Percentiles rank a stretch among this genome's conserved stretches.
phyloP scores from a whole-genome alignment of 2,888 invertebrate species.

The Monochamus alternatus region DNA sequence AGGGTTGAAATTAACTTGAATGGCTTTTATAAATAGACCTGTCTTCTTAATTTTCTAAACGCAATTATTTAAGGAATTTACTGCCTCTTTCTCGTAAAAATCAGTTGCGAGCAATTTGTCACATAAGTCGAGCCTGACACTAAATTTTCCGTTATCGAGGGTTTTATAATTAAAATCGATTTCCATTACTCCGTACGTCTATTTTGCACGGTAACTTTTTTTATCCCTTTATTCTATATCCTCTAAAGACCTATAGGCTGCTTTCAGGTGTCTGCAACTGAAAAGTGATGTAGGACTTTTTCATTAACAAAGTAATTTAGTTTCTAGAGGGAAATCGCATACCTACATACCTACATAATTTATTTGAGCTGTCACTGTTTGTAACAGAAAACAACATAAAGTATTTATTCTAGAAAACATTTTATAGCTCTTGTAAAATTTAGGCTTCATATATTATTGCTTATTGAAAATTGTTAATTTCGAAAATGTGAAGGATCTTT shows the following conservation, averaged over 20 bases:
- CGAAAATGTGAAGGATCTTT: too few relatives aligned
- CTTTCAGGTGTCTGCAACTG: slow-evolving; percentile 27
- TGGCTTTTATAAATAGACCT: slow-evolving; percentile 12
- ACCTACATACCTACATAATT: background rate
- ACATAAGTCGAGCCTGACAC: slow-evolving; percentile 14
- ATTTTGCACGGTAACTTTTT: slow-evolving; percentile 20
- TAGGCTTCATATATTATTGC: too few relatives aligned
- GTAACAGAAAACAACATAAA: too few relatives aligned
- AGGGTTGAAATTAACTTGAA: background rate
- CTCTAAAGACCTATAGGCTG: slow-evolving; percentile 18
- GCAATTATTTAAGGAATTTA: slow-evolving; percentile 7
- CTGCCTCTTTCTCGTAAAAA: slow-evolving; percentile 20
- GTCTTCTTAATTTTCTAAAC: slow-evolving; percentile 8
- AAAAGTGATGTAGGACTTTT: slow-evolving; percentile 9
- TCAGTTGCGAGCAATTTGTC: slow-evolving; percentile 38
- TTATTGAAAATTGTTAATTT: too few relatives aligned
- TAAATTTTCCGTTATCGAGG: slow-evolving; percentile 32
- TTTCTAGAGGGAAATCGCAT: background rate
- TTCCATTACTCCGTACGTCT: slow-evolving; percentile 35
- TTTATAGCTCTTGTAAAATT: too few relatives aligned
- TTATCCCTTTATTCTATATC: slow-evolving; percentile 6
- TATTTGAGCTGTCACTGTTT: background rate
- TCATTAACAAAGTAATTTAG: slow-evolving; percentile 5
- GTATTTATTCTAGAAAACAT: too few relatives aligned
- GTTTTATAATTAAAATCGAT: slow-evolving; percentile 40